Evolutionary conservation across 2,113 vertebrate species (phyloP).

Genomic region (Recurvirostra avosetta): DNA sequence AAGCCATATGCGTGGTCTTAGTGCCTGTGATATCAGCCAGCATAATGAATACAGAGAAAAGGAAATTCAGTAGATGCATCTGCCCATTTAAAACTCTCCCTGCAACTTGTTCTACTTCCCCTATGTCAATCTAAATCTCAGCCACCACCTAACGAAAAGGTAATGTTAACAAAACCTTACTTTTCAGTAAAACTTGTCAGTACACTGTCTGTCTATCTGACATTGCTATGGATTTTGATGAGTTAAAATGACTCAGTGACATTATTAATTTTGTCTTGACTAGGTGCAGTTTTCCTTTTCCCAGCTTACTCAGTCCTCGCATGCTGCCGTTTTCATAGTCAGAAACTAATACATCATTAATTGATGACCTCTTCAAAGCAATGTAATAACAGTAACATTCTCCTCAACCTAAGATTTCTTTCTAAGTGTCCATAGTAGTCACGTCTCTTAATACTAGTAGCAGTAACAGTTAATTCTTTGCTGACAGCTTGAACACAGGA

Average conservation of each 20-base stretch:
- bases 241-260: background rate
- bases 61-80: background rate
- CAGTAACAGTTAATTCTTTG: background rate
- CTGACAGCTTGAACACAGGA: background rate
- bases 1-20: background rate
- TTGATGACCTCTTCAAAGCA: background rate
- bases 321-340: background rate
- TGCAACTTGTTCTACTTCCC: background rate
- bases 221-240: background rate
- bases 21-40: background rate
- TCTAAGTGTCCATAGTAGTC: background rate
- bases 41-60: background rate
- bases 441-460: background rate
- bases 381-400: background rate
- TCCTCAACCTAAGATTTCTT: background rate
- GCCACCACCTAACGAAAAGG: background rate
- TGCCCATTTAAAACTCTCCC: background rate
- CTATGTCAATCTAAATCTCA: background rate
- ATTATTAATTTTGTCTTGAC: background rate
- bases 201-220: background rate
- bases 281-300: background rate
- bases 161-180: background rate
- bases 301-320: background rate
- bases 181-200: background rate
- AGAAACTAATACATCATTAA: background rate